A percentile compares a stretch with the other conserved stretches of the same genome.
phyloP scores from a whole-genome alignment of 2,888 invertebrate species.

The Cerastis leucographa region DNA sequence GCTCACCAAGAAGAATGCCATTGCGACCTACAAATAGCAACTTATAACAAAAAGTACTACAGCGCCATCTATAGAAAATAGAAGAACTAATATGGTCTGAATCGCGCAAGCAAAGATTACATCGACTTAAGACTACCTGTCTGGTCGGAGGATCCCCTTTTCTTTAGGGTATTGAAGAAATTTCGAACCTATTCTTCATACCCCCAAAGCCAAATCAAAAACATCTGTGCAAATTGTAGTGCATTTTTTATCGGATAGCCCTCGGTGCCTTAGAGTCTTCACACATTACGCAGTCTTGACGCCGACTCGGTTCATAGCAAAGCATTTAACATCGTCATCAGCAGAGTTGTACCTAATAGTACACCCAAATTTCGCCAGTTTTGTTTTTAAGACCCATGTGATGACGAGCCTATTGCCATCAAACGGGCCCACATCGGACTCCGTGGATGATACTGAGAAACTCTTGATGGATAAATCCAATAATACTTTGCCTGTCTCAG shows the following conservation, averaged over 20 bases:
- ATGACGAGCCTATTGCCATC: neutral
- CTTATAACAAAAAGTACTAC: no score
- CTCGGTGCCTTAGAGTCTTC: neutral
- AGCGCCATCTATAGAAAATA: no score
- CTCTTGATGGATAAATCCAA: neutral
- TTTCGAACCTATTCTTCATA: no score
- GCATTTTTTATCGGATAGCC: neutral
- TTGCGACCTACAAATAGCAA: no score
- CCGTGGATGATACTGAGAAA: neutral
- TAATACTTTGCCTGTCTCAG: neutral
- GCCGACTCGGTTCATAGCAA: neutral
- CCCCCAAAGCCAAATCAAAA: no score
- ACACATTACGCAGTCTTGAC: neutral
- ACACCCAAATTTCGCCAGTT: neutral
- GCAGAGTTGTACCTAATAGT: neutral
- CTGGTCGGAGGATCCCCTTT: no score
- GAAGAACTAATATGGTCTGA: no score
- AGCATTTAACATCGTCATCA: neutral
- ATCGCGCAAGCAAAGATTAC: no score
- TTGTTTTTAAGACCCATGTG: neutral
- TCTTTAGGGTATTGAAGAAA: no score
- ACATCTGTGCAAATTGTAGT: neutral
- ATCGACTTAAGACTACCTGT: no score
- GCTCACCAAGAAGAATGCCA: neutral
- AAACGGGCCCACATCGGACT: neutral